Evolutionary conservation across 1,140 invertebrate species (phyloP), one percentile per base, ranked within the genome.

Genomic region (Dendroctonus ponderosae): DNA sequence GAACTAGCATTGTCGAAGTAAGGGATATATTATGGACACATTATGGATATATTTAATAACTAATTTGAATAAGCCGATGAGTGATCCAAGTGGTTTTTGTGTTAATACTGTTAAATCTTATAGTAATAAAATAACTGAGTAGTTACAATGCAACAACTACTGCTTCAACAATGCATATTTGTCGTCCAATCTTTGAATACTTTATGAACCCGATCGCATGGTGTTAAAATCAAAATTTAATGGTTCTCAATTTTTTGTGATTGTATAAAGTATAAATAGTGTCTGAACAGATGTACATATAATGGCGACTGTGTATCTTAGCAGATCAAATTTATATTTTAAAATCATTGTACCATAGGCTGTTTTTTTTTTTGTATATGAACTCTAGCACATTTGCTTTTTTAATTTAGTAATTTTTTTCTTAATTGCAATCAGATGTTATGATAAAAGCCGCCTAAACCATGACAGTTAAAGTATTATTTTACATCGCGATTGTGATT

Each of bases 401-500:
- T 62, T 56, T 38, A 26, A 56, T 56, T 64, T 38, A 48, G 3
- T 26, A 5, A 26, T 56, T 57, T 8, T 57, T 14, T 11, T 66
- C n/a, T 65, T 58, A 59, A 14, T 59, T 43, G 26, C 14, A 59
- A 12, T 51, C 26, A 37, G 15, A 38, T 62, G 39, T 61, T 14
- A 60, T 51, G 40, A 39, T 42, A 57, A 57, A 63, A 56, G 12
- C 52, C 38, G 40, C 50, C 53, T 53, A 50, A 65, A 57, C 62
- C 62, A 65, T 65, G 54, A 65, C 62, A 65, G 62, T 65, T 65
- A 46, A 53, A 63, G 54, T 50, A 46, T 44, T 63, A 44, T 63
- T 44, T 44, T 54, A 14, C 7, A 44, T 48, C 9, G 26, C 51
- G 26, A 26, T 15, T 48, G 38, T 63, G 14, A 15, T 53, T 54